These are phyloP conservation scores for Malthinus seriepunctatus DNA, from an alignment of 2,888 invertebrate genomes.

Conservation along the genomic window DNA sequence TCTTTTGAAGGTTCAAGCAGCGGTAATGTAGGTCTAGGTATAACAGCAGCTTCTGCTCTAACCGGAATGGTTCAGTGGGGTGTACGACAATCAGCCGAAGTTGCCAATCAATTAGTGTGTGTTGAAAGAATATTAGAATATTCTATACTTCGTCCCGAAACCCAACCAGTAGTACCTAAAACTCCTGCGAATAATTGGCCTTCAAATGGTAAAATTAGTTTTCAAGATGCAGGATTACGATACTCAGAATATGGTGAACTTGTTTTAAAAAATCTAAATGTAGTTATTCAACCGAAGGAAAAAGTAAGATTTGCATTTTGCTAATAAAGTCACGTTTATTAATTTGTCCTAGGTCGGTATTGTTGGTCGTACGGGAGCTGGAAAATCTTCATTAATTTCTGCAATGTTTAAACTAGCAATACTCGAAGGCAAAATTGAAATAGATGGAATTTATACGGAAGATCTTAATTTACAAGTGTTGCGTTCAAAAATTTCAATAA, in stretches of 20 bases:
- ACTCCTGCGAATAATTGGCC: constrained; percentile 72
- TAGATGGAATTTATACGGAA: constrained; percentile 68
- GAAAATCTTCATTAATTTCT: constrained; percentile 77
- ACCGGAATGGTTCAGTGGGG: constrained; percentile 74
- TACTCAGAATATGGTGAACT: constrained; percentile 65
- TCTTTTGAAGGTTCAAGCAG: constrained; percentile 47
- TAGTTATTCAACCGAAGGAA: constrained; percentile 69
- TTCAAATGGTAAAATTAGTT: constrained; percentile 64
- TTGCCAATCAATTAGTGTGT: constrained; percentile 74
- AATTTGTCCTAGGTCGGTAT: constrained; percentile 67
- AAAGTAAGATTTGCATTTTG: constrained; percentile 57
- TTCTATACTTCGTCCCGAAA: constrained; percentile 65
- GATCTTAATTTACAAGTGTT: constrained; percentile 64
- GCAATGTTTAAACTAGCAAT: constrained; percentile 58
- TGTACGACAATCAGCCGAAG: constrained; percentile 82
- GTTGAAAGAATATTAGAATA: constrained; percentile 88
- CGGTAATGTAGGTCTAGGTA: constrained; percentile 67
- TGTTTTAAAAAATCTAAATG: constrained; percentile 73
- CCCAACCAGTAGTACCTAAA: constrained; percentile 56
- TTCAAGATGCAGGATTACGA: constrained; percentile 66
- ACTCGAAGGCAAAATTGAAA: constrained; percentile 66
- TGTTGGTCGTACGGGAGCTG: constrained; percentile 84
- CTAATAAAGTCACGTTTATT: not conserved
- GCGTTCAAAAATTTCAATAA: constrained; percentile 70
- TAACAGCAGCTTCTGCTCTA: constrained; percentile 65